Conservation (phyloP, 2,888 invertebrate genomes). For the Rhagonycha fulva region DNA sequence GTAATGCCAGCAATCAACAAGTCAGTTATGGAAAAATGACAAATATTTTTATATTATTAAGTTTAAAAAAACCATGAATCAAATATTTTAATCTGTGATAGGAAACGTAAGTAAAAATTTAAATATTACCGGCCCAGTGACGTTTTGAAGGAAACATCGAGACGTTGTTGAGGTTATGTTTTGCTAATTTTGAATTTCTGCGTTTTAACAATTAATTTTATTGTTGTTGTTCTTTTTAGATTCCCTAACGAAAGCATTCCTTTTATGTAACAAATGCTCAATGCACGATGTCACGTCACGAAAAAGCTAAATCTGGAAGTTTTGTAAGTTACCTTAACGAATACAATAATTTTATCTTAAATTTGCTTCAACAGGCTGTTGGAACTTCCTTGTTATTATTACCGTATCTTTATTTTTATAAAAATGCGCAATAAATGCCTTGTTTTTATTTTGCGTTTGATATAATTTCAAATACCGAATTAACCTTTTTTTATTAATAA, state of each 20-base stretch:
- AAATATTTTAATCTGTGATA: constrained; percentile 20
- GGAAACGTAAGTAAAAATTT: constrained; percentile 17
- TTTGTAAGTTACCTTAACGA: constrained; percentile 60
- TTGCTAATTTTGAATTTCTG: background rate
- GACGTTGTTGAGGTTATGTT: constrained; percentile 20
- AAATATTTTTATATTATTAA: constrained; percentile 1
- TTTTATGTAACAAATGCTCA: constrained; percentile 12
- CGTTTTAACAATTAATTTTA: background rate
- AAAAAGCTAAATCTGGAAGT: constrained; percentile 65
- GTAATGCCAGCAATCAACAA: constrained; percentile 28
- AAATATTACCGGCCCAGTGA: background rate
- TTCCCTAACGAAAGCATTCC: constrained; percentile 4
- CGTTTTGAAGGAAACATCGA: background rate
- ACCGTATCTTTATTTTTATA: background rate
- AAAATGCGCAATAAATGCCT: background rate
- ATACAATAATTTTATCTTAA: background rate
- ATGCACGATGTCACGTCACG: constrained; percentile 64
- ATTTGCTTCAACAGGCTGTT: background rate
- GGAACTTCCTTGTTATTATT: background rate
- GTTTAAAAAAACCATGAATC: background rate
- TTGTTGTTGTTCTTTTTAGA: constrained; percentile 8
- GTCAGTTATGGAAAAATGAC: constrained; percentile 23
- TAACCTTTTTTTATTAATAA: background rate
- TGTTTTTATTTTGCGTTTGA: background rate
- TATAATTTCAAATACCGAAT: background rate